Base-by-base conservation (phyloP, 2,888 invertebrate genomes). In the Helobdella robusta region DNA sequence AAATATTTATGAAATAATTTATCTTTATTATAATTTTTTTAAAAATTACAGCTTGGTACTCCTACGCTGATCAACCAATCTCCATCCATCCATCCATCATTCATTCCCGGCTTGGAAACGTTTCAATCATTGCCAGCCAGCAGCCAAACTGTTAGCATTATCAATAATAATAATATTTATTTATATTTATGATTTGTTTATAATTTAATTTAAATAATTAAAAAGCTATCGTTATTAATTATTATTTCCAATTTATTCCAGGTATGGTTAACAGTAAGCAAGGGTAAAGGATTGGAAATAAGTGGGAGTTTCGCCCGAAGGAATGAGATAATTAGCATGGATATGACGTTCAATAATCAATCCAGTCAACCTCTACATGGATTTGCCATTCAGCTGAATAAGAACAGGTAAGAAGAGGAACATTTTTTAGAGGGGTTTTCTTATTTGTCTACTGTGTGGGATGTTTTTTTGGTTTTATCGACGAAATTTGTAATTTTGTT, bases 361-460 rank as follows among this genome's bases (percentile, higher is more conserved):
- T 97, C 97, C 1, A 93, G 98, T 93, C 93, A 93, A 79, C 87
- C 92, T 18, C 93, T 98, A 91, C 85, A 85, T 73, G 88, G 87
- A 8, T 97, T 98, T 81, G 97, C 97, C 18, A 89, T 98, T 76
- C 97, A 98, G 77, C 86, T 99, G 75, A 99, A 99, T 81, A 97
- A 95, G 81, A 99, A 98, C 82, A 89, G 79, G 78, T 79, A 66
- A 62, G 65, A n/a, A n/a, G n/a, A n/a, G n/a, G n/a, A n/a, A n/a
- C n/a, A n/a, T n/a, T n/a, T n/a, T n/a, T n/a, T n/a, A n/a, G n/a
- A n/a, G 20, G 2, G 20, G 2, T 28, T 30, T 30, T 50, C 20
- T 20, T 28, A 28, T 25, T 48, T 50, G 8, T 28, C 18, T 23
- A 28, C 15, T 62, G 30, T 62, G 25, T 23, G 11, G 20, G 35